Evolutionary conservation across 2,113 vertebrate species (phyloP).

Genomic region (Sminthopsis crassicaudata): DNA sequence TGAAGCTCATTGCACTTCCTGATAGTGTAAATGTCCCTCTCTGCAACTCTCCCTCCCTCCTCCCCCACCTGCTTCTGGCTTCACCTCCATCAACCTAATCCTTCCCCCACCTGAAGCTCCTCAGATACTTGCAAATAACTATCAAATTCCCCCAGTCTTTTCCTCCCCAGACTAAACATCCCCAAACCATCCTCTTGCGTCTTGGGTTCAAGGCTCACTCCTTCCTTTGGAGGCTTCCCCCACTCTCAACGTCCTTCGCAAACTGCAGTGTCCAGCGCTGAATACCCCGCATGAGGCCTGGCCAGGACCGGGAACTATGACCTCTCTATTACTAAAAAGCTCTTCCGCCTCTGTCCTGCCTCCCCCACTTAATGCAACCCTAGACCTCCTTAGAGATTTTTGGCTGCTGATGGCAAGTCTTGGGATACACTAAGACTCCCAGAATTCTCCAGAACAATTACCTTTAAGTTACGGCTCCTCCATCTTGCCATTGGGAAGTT

Average conservation of each 20-base stretch:
- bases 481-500: background rate
- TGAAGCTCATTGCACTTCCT: background rate
- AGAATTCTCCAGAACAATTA: background rate
- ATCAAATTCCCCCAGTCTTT: background rate
- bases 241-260: background rate
- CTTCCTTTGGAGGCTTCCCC: background rate
- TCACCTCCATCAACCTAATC: background rate
- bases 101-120: background rate
- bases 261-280: background rate
- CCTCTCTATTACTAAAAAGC: background rate
- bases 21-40: too few species aligned
- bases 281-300: background rate
- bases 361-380: background rate
- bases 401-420: background rate
- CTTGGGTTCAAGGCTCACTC: background rate
- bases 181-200: background rate
- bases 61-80: background rate
- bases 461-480: background rate
- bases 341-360: too few species aligned
- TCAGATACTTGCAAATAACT: background rate
- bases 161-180: background rate
- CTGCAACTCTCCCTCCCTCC: background rate
- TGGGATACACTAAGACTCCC: background rate
- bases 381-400: background rate
- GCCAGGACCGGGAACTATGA: background rate